Percentiles rank a stretch among this genome's conserved stretches.
phyloP scores from a whole-genome alignment of 1,140 invertebrate genomes.

The Andricus grossulariae region DNA sequence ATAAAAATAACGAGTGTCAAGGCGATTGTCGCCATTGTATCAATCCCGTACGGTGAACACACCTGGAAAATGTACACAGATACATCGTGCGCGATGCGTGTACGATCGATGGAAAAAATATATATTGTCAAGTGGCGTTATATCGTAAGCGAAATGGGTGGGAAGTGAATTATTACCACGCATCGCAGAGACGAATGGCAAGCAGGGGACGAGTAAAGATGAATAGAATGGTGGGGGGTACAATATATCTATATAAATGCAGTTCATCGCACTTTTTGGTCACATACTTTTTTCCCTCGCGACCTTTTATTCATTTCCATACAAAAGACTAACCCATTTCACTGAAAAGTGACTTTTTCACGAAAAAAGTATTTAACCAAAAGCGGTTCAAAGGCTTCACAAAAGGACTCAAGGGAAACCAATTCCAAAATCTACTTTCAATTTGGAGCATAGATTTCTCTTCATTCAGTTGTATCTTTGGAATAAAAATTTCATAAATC shows the following conservation, averaged over 20 bases:
- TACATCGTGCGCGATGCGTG: not conserved
- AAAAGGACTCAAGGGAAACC: not conserved
- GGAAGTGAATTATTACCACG: conserved; percentile 69
- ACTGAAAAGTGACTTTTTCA: conserved; percentile 38
- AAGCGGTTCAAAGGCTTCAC: not conserved
- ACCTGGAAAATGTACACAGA: conserved; percentile 9
- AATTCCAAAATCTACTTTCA: not conserved
- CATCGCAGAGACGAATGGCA: conserved; percentile 60
- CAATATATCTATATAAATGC: conserved; percentile 48
- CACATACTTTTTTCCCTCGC: conserved; percentile 45
- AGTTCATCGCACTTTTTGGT: conserved; percentile 46
- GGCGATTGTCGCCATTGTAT: not conserved
- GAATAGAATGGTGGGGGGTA: conserved; percentile 38
- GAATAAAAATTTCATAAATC: not conserved
- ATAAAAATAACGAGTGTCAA: conserved; percentile 27
- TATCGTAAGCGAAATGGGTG: conserved; percentile 67
- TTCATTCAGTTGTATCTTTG: not conserved
- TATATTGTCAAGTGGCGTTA: conserved; percentile 63
- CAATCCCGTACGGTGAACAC: conserved; percentile 1
- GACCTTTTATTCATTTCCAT: conserved; percentile 56
- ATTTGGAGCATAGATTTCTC: not conserved
- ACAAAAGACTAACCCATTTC: conserved; percentile 48
- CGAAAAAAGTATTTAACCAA: conserved; percentile 10
- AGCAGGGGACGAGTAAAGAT: conserved; percentile 48
- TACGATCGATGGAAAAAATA: conserved; percentile 56